Base-by-base conservation (phyloP, 2,113 vertebrate species). In the Bolborhynchus lineola region DNA sequence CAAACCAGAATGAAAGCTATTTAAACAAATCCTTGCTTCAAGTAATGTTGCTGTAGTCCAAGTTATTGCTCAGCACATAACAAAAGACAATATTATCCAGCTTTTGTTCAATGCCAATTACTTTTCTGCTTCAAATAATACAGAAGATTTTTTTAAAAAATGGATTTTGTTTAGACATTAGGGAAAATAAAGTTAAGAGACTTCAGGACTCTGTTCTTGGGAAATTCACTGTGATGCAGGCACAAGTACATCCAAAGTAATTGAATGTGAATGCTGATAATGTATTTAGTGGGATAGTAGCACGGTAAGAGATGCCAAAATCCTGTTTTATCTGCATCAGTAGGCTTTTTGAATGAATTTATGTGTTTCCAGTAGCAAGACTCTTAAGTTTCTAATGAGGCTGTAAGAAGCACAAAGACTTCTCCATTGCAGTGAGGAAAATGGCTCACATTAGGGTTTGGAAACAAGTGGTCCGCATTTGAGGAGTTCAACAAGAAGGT, bases 91-190 rank as follows among this genome's bases (percentile, higher is more conserved):
- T 60, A 72, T 88, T 95, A 71, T 64, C 65, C 62, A 76, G 88
- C 76, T 92, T 96, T 88, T 95, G 82, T 86, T 96, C 86, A 92
- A 44, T 86, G 46, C 9, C 86, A 93, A 72, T 91, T 94, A 60
- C 46, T 95, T 95, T 57, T 88, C 72, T 88, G 62, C 90, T 91
- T 86, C 83, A 95, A 79, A 69, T 94, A 97, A 76, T 64, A 86
- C 71, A 31, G 10, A 88, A 5, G 28, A 53, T 87, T 86, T 63
- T 60, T 8, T 6, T 3, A 19, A 80, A 79, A 67, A 77, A 65
- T 2, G 3, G 5, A 1, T 8, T 82, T 90, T 93, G 16, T 70
- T 86, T 62, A 76, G 77, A 71, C 4, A 0, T 33, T 62, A 46
- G 4, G 65, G 86, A 84, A 92, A 95, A 94, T 49, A 76, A 79